phyloP scores from a whole-genome alignment of 2,888 invertebrate species.

The Sphaerophoria rueppellii region DNA sequence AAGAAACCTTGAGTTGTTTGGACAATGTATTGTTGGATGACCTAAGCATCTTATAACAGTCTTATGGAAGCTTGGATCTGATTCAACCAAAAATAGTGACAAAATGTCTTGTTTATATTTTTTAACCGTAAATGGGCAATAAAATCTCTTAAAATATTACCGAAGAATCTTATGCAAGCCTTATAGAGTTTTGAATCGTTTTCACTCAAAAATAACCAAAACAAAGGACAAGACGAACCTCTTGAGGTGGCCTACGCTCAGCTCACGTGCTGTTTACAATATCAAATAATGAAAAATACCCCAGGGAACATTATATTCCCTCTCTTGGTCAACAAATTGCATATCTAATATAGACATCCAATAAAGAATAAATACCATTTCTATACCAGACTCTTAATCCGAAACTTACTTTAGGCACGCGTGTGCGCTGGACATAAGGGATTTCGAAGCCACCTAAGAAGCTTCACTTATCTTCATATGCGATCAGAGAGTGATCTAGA shows the following conservation, averaged over 20 bases:
- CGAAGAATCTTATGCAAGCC: too few species aligned
- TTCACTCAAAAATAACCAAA: too few species aligned
- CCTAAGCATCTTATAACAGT: too few species aligned
- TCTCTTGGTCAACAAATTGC: constrained; percentile 10
- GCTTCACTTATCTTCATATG: constrained; percentile 17
- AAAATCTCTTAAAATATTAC: too few species aligned
- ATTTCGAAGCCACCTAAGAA: constrained; percentile 30
- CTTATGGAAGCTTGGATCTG: too few species aligned
- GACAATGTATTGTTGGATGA: too few species aligned
- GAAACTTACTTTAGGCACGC: constrained; percentile 43
- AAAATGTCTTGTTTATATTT: too few species aligned
- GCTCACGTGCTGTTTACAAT: neutral
- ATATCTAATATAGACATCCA: constrained; percentile 26
- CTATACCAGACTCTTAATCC: constrained; percentile 32
- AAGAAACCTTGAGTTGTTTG: too few species aligned
- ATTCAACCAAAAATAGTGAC: too few species aligned
- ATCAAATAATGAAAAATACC: constrained; percentile 8
- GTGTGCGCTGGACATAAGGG: constrained; percentile 27
- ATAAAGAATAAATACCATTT: constrained; percentile 15
- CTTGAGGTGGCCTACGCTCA: too few species aligned
- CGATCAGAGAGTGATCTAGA: constrained; percentile 37
- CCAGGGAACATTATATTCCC: constrained; percentile 3
- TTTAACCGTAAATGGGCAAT: too few species aligned
- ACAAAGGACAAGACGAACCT: neutral
- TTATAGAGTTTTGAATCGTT: too few species aligned